A percentile compares a stretch with the other conserved stretches of the same genome.
Evolutionary conservation across 2,797 vertebrate genomes (phyloP).

Genomic region (Urophycis tenuis): DNA sequence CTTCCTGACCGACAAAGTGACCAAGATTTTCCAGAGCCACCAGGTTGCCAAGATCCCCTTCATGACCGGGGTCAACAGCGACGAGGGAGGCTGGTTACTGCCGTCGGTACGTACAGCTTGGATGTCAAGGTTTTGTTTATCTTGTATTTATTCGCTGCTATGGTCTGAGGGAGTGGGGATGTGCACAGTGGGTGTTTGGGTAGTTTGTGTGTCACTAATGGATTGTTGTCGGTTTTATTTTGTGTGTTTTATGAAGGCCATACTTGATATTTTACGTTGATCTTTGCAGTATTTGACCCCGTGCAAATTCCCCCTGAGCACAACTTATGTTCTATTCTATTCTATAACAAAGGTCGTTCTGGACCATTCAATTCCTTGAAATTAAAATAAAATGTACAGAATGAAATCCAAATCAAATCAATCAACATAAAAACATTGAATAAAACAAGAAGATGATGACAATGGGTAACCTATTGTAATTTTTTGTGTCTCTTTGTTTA

Average conservation of each 20-base stretch:
- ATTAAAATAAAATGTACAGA: neutral
- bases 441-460: neutral
- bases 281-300: neutral
- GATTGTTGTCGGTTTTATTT: too few relatives aligned
- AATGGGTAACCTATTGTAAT: neutral
- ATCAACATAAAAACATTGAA: too few relatives aligned
- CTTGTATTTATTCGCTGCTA: neutral
- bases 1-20: constrained; percentile 53
- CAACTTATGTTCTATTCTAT: neutral
- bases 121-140: neutral
- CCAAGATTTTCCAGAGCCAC: constrained; percentile 45
- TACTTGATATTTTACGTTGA: too few relatives aligned
- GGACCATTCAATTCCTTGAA: neutral
- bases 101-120: constrained; percentile 46
- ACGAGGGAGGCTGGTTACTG: constrained; percentile 62
- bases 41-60: constrained; percentile 63
- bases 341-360: neutral
- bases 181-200: too few relatives aligned
- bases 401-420: neutral
- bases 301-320: neutral
- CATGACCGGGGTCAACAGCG: constrained; percentile 62
- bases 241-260: too few relatives aligned
- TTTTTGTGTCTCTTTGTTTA: constrained; percentile 22
- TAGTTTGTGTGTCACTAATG: too few relatives aligned
- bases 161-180: neutral